Evolutionary conservation across 2,113 vertebrate genomes (phyloP), one percentile per base, ranked within the genome.

Genomic region (Argyrosomus japonicus): DNA sequence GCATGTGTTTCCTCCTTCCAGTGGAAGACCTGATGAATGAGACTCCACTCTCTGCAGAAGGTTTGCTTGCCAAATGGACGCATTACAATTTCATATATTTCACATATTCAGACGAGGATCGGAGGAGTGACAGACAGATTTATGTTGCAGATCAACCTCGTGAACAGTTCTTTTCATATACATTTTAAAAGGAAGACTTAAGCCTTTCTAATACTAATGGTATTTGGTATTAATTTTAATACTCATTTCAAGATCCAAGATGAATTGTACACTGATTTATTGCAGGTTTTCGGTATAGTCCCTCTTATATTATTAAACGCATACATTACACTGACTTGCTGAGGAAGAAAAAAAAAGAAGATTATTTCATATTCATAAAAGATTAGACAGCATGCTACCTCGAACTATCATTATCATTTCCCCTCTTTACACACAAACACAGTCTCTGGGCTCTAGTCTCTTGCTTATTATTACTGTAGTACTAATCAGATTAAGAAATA

Each of bases 231-330:
- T 36, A 0, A 70, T 79, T 75, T 56, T 27, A 45, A 36, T 19
- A 13, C 14, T 29, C 3, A 56, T 69, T 36, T 43, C 6, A 25
- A 48, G 14, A 67, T n/a, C 21, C 27, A 60, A 53, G 45, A 69
- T 78, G 25, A 68, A 61, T 57, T 68, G 12, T 19, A 57, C 6
- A 14, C 4, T 63, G 73, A 86, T 81, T 68, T 77, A 72, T 80
- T 64, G 12, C 40, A 54, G 3, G 23, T 75, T 43, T 53, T 61
- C 10, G n/a, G 7, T 47, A 25, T 3, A 43, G 51, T 3, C 36
- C 25, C 4, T 43, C 12, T 43, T 71, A 7, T 23, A 17, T 63
- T n/a, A 77, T 48, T 13, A 53, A 53, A 9, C 12, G 25, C 53
- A 51, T 61, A 47, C 64, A 61, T 75, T 54, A 56, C 8, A 70